Percentiles rank a stretch among this genome's conserved stretches.
phyloP scores from a whole-genome alignment of 35 echinoderm and acorn worm genomes.

The Strongylocentrotus purpuratus region DNA sequence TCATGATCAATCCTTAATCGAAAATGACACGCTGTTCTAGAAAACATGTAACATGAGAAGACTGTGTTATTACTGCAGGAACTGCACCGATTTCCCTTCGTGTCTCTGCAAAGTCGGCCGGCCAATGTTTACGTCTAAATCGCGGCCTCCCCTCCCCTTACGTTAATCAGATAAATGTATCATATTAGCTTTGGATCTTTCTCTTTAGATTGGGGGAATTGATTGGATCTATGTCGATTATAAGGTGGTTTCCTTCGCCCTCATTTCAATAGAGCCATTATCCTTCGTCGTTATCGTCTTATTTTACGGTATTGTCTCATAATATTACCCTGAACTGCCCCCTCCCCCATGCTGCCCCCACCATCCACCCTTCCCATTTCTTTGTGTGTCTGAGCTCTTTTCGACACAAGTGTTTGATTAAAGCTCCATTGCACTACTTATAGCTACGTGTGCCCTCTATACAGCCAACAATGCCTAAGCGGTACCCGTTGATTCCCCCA shows the following conservation, averaged over 20 bases:
- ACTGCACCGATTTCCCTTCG: not conserved
- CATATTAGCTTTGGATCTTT: not conserved
- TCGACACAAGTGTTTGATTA: too few species aligned
- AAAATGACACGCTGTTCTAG: not conserved
- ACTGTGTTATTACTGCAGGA: not conserved
- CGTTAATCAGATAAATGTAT: not conserved
- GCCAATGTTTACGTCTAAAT: conserved; percentile 17
- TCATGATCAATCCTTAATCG: not conserved
- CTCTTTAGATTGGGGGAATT: not conserved
- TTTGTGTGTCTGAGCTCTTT: too few species aligned
- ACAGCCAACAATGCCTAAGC: too few species aligned
- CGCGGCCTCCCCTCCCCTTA: not conserved
- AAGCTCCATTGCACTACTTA: too few species aligned
- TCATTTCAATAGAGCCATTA: not conserved
- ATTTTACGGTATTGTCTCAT: not conserved
- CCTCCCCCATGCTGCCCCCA: too few species aligned
- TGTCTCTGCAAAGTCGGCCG: not conserved
- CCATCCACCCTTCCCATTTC: too few species aligned
- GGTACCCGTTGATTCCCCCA: too few species aligned
- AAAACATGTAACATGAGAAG: not conserved
- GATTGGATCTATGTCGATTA: not conserved
- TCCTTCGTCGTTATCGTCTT: not conserved
- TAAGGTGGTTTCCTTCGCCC: not conserved
- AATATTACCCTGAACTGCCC: too few species aligned
- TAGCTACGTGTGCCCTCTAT: too few species aligned